A percentile compares a stretch with the other conserved stretches of the same genome.
Evolutionary conservation across 2,888 invertebrate species (phyloP).

Genomic region (Petrolisthes cinctipes): DNA sequence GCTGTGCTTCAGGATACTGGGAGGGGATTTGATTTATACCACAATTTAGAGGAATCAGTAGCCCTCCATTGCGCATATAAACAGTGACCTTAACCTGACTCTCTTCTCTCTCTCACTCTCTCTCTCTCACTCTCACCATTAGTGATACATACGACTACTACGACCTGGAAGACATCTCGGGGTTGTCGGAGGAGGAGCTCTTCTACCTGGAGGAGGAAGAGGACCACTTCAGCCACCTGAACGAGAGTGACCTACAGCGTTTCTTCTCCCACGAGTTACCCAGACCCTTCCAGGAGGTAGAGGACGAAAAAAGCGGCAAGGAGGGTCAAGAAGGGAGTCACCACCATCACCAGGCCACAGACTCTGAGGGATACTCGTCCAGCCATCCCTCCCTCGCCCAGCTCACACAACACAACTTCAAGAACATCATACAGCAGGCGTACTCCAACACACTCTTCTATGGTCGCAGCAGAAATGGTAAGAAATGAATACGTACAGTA

Average conservation of each 20-base stretch:
- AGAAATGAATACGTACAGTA: too few species aligned
- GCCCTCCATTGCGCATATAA: too few species aligned
- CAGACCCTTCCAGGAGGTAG: constrained; percentile 39
- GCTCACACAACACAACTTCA: constrained; percentile 60
- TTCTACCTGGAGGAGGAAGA: constrained; percentile 48
- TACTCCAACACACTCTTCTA: constrained; percentile 64
- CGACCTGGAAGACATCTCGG: constrained; percentile 31
- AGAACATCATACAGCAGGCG: constrained; percentile 60
- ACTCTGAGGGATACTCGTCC: not conserved
- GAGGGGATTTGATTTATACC: too few species aligned
- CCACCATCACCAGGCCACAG: not conserved
- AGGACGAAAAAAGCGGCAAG: constrained; percentile 45
- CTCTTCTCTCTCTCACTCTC: not conserved
- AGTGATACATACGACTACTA: constrained; percentile 15
- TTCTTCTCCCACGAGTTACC: constrained; percentile 54
- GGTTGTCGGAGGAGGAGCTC: constrained; percentile 49
- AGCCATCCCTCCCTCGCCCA: constrained; percentile 28
- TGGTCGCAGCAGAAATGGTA: constrained; percentile 27
- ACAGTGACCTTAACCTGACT: too few species aligned
- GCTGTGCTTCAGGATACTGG: too few species aligned
- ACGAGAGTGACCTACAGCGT: constrained; percentile 36
- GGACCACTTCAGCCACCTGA: constrained; percentile 24
- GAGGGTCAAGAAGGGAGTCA: constrained; percentile 12
- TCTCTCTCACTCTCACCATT: not conserved
- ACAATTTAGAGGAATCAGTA: not conserved